A percentile compares a stretch with the other conserved stretches of the same genome.
Evolutionary conservation across 2,888 invertebrate species (phyloP).

Genomic region (Microlaimidae sp.): DNA sequence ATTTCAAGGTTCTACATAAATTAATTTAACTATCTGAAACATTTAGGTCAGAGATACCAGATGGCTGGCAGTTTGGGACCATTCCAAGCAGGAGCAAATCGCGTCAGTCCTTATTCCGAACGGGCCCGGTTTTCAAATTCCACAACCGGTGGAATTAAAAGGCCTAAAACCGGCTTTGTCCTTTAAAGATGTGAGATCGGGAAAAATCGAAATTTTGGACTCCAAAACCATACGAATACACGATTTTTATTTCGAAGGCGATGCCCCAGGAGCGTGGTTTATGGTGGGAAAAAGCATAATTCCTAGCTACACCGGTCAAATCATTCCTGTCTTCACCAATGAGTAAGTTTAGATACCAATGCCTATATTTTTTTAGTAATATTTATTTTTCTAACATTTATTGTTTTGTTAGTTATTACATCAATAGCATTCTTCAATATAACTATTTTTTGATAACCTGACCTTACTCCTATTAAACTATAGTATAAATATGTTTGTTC

Average conservation of each 20-base stretch:
- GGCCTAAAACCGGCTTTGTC: slow-evolving; percentile 22
- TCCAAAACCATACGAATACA: slow-evolving; percentile 29
- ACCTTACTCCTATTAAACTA: no score
- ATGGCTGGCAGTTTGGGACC: no score
- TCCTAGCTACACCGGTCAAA: slow-evolving; percentile 27
- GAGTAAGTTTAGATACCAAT: not conserved
- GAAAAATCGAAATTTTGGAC: slow-evolving; percentile 24
- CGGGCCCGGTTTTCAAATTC: slow-evolving; percentile 24
- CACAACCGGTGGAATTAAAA: slow-evolving; percentile 21
- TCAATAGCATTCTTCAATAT: no score
- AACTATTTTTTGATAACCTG: no score
- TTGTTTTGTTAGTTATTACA: no score
- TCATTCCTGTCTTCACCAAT: slow-evolving; percentile 23
- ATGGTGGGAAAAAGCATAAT: slow-evolving; percentile 32
- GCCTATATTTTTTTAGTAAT: no score
- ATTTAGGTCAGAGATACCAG: no score
- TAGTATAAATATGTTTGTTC: no score
- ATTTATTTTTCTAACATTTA: no score
- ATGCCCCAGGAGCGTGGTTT: slow-evolving; percentile 31
- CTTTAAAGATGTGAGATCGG: slow-evolving; percentile 8
- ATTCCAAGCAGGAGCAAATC: slow-evolving; percentile 23
- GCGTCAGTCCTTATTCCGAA: slow-evolving; percentile 28
- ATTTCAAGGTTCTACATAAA: no score
- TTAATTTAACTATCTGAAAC: no score
- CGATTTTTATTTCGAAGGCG: slow-evolving; percentile 25